Evolutionary conservation across 2,113 vertebrate species (phyloP).

Genomic region (Natator depressus): DNA sequence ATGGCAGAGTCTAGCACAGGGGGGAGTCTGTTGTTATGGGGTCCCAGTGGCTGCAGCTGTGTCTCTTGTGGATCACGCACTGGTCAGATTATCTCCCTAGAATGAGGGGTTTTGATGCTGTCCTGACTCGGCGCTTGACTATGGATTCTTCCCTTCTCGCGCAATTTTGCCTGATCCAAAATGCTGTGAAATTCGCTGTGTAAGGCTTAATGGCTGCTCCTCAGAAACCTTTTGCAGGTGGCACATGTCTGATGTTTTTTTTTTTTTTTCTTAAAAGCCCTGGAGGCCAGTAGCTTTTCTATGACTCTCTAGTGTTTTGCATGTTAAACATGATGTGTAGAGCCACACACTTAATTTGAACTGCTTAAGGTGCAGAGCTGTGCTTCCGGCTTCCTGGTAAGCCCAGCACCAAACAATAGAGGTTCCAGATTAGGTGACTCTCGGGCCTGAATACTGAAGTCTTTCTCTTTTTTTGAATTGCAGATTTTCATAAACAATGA

Average conservation of each 20-base stretch:
- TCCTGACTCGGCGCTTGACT: neutral
- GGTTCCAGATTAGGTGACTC: neutral
- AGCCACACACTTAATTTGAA: neutral
- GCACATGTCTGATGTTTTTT: neutral
- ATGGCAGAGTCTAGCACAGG: neutral
- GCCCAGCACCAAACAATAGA: neutral
- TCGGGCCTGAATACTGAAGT: accelerated
- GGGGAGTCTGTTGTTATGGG: neutral
- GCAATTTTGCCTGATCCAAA: neutral
- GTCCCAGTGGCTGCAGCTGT: neutral
- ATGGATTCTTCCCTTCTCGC: neutral
- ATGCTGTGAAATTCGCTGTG: neutral
- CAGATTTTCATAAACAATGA: slow-evolving; percentile 98
- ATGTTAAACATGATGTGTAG: neutral
- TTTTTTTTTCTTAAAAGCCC: neutral
- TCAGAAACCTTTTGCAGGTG: neutral
- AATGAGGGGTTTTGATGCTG: neutral
- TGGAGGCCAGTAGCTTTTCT: neutral
- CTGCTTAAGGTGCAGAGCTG: accelerated
- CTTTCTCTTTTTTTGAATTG: neutral
- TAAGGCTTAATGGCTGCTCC: neutral
- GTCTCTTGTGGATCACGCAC: neutral
- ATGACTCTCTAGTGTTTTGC: neutral
- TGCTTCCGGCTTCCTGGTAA: neutral
- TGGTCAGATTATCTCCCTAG: neutral